Evolutionary conservation across 2,888 invertebrate genomes (phyloP).

Genomic region (Lasioglossum oenotherae): DNA sequence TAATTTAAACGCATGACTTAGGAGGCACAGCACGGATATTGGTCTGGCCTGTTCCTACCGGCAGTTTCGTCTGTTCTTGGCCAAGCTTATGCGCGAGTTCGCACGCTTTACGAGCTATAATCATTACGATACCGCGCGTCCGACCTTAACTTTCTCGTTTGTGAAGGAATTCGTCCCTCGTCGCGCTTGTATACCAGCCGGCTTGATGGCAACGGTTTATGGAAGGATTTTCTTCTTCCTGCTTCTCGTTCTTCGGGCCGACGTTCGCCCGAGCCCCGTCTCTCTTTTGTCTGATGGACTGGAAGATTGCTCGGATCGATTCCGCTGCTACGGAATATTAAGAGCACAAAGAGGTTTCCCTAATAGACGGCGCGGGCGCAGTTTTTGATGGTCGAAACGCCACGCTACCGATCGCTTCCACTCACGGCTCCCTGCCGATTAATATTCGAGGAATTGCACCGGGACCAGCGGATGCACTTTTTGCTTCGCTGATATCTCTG

Average conservation of each 20-base stretch:
- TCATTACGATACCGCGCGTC: conserved; percentile 58
- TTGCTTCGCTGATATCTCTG: not conserved
- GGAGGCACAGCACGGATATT: conserved; percentile 73
- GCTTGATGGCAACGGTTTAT: conserved; percentile 20
- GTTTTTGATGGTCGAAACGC: not conserved
- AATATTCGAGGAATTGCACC: not conserved
- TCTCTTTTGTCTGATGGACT: conserved; percentile 17
- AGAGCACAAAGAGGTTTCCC: not conserved
- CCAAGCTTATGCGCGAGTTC: conserved; percentile 50
- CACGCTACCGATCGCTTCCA: not conserved
- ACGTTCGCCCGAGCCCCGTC: not conserved
- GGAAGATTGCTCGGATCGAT: conserved; percentile 32
- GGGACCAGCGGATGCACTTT: not conserved
- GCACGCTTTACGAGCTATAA: conserved; percentile 64
- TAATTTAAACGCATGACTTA: conserved; percentile 84
- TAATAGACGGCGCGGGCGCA: not conserved
- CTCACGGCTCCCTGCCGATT: not conserved
- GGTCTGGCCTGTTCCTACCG: conserved; percentile 61
- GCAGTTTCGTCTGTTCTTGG: conserved; percentile 62
- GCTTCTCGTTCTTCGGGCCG: not conserved
- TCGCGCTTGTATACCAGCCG: not conserved
- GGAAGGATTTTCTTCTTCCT: conserved; percentile 10
- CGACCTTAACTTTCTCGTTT: conserved; percentile 36
- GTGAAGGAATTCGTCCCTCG: conserved; percentile 39
- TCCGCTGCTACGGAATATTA: conserved; percentile 11